Percentiles rank a stretch among this genome's conserved stretches.
These are phyloP conservation scores for Ridgeia piscesae DNA, from an alignment of 1,140 invertebrate genomes.

Conservation along the genomic window DNA sequence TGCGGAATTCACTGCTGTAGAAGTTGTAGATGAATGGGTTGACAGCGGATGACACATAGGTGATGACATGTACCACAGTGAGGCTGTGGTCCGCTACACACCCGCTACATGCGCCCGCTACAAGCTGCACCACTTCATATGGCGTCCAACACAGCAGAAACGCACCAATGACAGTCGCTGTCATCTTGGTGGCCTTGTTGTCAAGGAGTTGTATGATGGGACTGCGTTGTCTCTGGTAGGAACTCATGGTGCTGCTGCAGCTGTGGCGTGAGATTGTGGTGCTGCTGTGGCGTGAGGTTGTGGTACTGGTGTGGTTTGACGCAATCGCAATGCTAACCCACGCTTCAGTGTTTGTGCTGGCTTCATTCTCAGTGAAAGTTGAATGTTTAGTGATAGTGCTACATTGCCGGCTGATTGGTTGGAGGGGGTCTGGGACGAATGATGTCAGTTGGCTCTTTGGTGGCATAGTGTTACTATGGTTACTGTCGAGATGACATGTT, in stretches of 20 bases:
- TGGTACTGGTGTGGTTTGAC: neutral
- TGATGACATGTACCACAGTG: neutral
- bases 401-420: too few relatives aligned
- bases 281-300: neutral
- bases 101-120: neutral
- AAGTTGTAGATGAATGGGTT: conserved; percentile 27
- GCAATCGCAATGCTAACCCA: neutral
- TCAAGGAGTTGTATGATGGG: neutral
- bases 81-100: neutral
- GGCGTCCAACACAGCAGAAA: conserved; percentile 25
- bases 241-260: neutral
- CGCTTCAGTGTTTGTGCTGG: neutral
- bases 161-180: conserved; percentile 21
- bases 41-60: conserved; percentile 16
- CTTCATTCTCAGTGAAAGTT: neutral
- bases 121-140: conserved; percentile 7
- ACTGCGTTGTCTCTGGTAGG: neutral
- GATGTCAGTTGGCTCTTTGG: neutral
- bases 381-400: neutral
- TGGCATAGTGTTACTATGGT: too few relatives aligned
- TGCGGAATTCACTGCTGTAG: conserved; percentile 23
- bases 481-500: neutral
- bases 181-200: conserved; percentile 24
- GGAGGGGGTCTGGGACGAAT: neutral
- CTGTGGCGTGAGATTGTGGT: neutral